Evolutionary conservation across 2,113 vertebrate genomes (phyloP).

Genomic region (Larimichthys polyactis): DNA sequence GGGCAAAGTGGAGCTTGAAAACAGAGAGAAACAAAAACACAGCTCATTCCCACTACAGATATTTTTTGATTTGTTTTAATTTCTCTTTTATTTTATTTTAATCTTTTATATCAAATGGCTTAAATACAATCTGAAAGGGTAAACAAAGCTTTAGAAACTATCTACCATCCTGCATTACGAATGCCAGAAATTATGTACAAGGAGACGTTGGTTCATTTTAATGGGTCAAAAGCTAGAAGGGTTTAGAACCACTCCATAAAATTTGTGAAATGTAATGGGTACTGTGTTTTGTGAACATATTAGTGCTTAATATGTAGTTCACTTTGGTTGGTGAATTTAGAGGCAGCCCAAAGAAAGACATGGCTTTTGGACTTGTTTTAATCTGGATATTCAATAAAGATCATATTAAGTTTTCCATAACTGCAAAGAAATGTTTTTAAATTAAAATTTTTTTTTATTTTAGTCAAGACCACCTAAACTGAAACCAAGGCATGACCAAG

Average conservation of each 20-base stretch:
- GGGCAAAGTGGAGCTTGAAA: conserved; percentile 36
- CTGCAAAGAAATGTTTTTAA: too few relatives aligned
- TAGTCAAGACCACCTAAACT: too few relatives aligned
- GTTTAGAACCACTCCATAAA: neutral
- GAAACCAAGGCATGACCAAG: too few relatives aligned
- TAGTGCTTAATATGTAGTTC: neutral
- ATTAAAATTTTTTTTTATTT: too few relatives aligned
- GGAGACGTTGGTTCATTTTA: conserved; percentile 1
- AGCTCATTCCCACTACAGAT: neutral
- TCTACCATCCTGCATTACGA: neutral
- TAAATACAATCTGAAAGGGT: neutral
- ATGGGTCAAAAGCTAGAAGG: neutral
- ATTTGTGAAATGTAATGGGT: neutral
- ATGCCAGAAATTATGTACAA: neutral
- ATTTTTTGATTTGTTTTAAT: neutral
- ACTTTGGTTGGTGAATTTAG: neutral
- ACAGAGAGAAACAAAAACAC: conserved; percentile 32
- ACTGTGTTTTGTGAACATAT: neutral
- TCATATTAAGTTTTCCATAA: neutral
- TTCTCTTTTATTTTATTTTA: neutral
- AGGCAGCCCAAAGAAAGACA: too few relatives aligned
- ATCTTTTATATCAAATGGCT: neutral
- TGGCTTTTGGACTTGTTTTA: too few relatives aligned
- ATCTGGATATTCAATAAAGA: neutral
- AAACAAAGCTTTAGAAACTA: neutral